Evolutionary conservation across 2,113 vertebrate genomes (phyloP), one percentile per base, ranked within the genome.

Genomic region (Atrichornis clamosus): DNA sequence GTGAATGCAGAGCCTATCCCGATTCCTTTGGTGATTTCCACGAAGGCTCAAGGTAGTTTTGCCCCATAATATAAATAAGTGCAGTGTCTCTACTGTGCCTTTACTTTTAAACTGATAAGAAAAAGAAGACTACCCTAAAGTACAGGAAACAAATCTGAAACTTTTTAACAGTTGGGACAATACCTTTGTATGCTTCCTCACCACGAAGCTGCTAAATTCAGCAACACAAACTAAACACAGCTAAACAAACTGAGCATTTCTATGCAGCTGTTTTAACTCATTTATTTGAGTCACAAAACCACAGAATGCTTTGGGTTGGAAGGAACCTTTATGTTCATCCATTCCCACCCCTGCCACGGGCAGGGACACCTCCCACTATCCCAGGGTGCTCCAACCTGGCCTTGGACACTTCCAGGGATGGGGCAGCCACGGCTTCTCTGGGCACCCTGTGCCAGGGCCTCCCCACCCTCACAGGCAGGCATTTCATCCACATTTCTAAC

Each of bases 381-480:
- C n/a, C 78, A 69, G 47, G 46, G 0, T 62, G n/a, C 47, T 69
- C 63, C 46, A 75, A 0, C 6, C n/a, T 24, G 41, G 30, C 53
- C n/a, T 23, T 5, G 63, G n/a, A 0, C 55, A 41, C 11, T 75
- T 0, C n/a, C 62, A 76, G 62, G 21, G 39, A 53, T 41, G 62
- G 46, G 5, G 7, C 60, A 89, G 60, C 46, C 77, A 1, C 37
- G 59, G 52, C 33, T 67, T 0, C 68, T 44, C 67, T 80, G 76
- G 41, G 16, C 15, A 64, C 4, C 7, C 59, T 14, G 16, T 19
- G 7, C 41, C 69, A 56, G 23, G 7, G 6, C 24, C 10, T 58
- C 0, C 10, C 8, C 39, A 21, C 15, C 23, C 11, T 53, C 33
- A 0, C 23, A 74, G 24, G 27, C 13, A 41, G 6, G 1, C 12